Percentiles rank a stretch among this genome's conserved stretches.
These are phyloP conservation scores for Zoanthus gigantus DNA, from an alignment of 92 coral and sea anemone species.

Conservation along the genomic window DNA sequence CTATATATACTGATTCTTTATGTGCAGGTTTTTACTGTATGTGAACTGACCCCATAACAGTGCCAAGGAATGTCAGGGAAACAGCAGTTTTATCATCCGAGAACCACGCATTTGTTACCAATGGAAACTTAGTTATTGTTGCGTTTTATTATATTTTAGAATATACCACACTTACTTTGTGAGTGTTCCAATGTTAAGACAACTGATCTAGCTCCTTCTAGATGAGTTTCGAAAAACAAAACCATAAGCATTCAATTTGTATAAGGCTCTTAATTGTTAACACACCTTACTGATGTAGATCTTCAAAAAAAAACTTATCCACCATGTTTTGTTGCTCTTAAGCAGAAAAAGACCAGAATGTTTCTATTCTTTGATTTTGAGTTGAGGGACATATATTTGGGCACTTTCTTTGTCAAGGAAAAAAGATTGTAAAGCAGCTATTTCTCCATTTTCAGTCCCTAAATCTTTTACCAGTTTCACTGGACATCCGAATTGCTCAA, in stretches of 20 bases:
- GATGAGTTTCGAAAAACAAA: constrained; percentile 2
- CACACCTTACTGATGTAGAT: constrained; percentile 7
- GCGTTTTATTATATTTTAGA: constrained; percentile 1
- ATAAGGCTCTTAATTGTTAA: neutral
- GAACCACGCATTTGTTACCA: neutral
- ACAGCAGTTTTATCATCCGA: neutral
- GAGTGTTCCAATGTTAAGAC: neutral
- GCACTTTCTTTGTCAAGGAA: constrained; percentile 34
- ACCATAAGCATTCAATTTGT: neutral
- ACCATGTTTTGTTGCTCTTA: constrained; percentile 1
- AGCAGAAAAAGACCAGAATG: constrained; percentile 5
- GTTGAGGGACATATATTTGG: constrained; percentile 1
- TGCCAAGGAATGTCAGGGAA: neutral
- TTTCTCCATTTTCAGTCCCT: constrained; percentile 11
- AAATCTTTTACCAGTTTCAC: no score
- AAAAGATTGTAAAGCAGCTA: constrained; percentile 34
- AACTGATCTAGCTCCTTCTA: constrained; percentile 6
- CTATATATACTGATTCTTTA: no score
- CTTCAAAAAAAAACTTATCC: neutral
- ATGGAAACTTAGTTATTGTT: no score
- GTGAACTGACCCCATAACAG: no score
- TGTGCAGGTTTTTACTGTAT: no score
- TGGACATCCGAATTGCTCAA: neutral
- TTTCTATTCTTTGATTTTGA: constrained; percentile 11
- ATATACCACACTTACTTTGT: neutral